Evolutionary conservation across 2,113 vertebrate genomes (phyloP), one percentile per base, ranked within the genome.

Genomic region (Brachyistius frenatus): DNA sequence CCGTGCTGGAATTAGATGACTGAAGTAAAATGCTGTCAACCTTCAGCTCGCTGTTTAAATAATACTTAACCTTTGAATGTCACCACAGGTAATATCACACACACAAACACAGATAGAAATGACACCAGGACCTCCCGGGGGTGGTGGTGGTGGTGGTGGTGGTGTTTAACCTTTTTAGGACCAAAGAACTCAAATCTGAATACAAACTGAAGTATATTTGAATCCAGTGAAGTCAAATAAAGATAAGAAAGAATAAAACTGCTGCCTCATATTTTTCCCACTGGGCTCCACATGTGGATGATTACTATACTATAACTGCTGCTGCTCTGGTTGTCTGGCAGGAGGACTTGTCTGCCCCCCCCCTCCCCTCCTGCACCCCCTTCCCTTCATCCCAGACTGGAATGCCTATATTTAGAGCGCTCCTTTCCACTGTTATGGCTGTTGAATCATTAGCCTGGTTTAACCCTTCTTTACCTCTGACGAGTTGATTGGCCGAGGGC

Each of bases 401-500:
- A 84, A 87, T 84, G 86, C 92, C 88, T 95, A 95, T 93, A 94
- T 95, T 94, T 95, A 94, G 94, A 88, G 73, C 37, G 64, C 85
- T 89, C 67, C 90, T 93, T 95, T 94, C 94, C 81, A 85, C 87
- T 93, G 93, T 89, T 93, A 92, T 91, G 90, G 78, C 91, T 92
- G 90, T 85, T 64, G 88, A 89, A 93, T 94, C 89, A 92, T 95
- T 95, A 93, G 93, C 93, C 94, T 87, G 62, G 66, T 93, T 94
- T 95, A 94, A 94, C 94, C 92, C 87, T 87, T 83, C 84, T 90
- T 77, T 92, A 88, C 89, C 89, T 83, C 72, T 54, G 64, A 74
- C 32, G 66, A 79, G 81, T 80, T 82, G 86, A 88, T 83, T 88
- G 87, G 88, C 75, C 70, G 81, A 86, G 85, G 90, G 79, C 82